These are phyloP conservation scores for Brotogeris chrysoptera DNA, from an alignment of 2,797 vertebrate species.

Conservation along the genomic window DNA sequence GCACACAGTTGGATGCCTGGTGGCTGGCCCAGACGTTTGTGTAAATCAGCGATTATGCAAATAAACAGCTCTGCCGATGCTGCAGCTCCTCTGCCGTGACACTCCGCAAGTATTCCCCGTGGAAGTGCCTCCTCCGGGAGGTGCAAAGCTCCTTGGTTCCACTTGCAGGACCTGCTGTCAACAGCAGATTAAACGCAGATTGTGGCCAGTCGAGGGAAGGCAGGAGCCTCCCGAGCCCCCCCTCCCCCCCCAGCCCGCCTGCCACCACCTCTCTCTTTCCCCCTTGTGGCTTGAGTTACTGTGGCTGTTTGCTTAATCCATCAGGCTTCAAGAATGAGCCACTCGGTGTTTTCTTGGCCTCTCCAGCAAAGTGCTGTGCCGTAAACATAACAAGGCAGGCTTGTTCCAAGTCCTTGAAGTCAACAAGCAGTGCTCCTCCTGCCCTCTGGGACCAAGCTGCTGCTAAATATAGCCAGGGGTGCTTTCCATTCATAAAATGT, in stretches of 20 bases:
- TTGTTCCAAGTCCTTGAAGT: constrained; percentile 44
- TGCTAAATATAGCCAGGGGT: constrained; percentile 15
- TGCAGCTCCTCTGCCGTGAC: neutral
- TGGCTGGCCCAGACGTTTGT: neutral
- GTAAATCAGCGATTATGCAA: constrained; percentile 21
- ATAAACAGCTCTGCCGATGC: neutral
- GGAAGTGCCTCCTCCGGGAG: neutral
- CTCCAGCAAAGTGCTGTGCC: neutral
- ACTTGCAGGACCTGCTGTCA: neutral
- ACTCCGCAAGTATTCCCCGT: neutral
- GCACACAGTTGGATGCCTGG: neutral
- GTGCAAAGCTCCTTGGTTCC: neutral
- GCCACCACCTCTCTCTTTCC: neutral
- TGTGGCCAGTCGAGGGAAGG: neutral
- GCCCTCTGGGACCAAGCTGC: neutral
- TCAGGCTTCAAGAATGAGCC: constrained; percentile 3
- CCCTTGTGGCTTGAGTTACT: constrained; percentile 49
- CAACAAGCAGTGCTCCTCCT: neutral
- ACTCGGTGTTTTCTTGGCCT: neutral
- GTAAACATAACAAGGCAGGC: constrained; percentile 39
- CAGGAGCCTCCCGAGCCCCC: neutral
- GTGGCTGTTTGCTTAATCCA: constrained; percentile 28
- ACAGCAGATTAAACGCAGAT: neutral
- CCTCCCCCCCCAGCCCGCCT: neutral
- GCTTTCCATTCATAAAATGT: constrained; percentile 47